Evolutionary conservation across 53 echinoderm and acorn worm species (phyloP).

Genomic region (Paelopatides confundens): DNA sequence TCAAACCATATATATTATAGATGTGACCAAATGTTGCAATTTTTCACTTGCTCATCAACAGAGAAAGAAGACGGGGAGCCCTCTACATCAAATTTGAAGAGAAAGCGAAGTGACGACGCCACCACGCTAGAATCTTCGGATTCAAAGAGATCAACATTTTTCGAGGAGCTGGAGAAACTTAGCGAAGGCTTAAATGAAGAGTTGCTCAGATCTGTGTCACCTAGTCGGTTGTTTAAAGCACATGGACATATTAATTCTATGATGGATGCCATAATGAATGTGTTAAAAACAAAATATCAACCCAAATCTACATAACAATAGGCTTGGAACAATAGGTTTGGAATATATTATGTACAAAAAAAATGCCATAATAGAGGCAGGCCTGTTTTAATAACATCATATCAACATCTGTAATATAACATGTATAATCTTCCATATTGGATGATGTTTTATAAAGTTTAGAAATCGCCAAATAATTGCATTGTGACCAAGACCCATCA

Average conservation of each 20-base stretch:
- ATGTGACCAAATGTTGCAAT: no score
- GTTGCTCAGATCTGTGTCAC: conserved; percentile 63
- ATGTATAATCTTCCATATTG: no score
- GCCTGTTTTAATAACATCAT: no score
- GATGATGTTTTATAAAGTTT: no score
- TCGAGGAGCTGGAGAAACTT: conserved; percentile 66
- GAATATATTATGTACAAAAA: no score
- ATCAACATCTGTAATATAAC: no score
- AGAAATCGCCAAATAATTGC: no score
- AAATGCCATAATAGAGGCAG: no score
- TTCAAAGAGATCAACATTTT: conserved; percentile 62
- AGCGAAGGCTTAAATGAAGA: conserved; percentile 70
- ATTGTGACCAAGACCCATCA: no score
- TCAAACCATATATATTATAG: no score
- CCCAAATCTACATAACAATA: no score
- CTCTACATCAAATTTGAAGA: conserved; percentile 37
- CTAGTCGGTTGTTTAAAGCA: conserved; percentile 83
- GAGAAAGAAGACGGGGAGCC: background rate
- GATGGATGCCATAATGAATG: conserved; percentile 87
- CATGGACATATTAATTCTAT: conserved; percentile 84
- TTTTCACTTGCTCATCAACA: background rate
- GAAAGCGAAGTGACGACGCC: conserved; percentile 30
- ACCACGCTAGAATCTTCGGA: conserved; percentile 16
- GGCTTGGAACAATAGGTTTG: no score
- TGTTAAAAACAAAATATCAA: conserved; percentile 81